These are phyloP conservation scores for Fringilla coelebs DNA, from an alignment of 2,797 vertebrate genomes.

Conservation along the genomic window DNA sequence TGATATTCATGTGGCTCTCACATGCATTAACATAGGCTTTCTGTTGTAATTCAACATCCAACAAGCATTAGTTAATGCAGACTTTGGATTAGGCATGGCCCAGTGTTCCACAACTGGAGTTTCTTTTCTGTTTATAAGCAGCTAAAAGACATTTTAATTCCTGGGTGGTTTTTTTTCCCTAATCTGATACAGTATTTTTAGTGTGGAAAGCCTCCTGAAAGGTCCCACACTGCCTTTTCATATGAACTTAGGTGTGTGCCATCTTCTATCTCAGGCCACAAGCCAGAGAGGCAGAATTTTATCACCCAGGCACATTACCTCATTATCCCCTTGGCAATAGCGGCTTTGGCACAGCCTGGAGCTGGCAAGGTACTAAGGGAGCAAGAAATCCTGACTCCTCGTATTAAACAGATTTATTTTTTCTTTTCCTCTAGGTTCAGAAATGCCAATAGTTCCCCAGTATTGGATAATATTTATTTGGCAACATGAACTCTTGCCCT, in stretches of 20 bases:
- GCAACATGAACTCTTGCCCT: not conserved
- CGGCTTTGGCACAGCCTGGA: conserved; percentile 33
- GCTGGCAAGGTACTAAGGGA: conserved; percentile 12
- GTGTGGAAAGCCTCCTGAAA: not conserved
- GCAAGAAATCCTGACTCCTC: not conserved
- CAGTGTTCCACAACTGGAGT: conserved; percentile 11
- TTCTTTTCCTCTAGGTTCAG: not conserved
- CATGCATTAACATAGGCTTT: conserved; percentile 74
- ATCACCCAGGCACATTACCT: conserved; percentile 40
- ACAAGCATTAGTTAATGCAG: conserved; percentile 73
- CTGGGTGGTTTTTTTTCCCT: not conserved
- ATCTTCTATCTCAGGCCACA: not conserved
- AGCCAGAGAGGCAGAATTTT: conserved; percentile 8
- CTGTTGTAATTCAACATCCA: conserved; percentile 75
- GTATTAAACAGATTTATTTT: not conserved
- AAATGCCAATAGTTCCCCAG: not conserved
- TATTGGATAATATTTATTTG: not conserved
- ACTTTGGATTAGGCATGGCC: conserved; percentile 64
- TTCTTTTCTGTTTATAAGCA: conserved; percentile 29
- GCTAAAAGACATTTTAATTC: not conserved
- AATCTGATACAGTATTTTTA: not conserved
- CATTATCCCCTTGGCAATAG: conserved; percentile 56
- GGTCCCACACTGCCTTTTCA: not conserved
- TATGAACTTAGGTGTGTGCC: not conserved
- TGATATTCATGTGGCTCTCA: conserved; percentile 78